Evolutionary conservation across 2,113 vertebrate genomes (phyloP).

Genomic region (Alouatta palliata): DNA sequence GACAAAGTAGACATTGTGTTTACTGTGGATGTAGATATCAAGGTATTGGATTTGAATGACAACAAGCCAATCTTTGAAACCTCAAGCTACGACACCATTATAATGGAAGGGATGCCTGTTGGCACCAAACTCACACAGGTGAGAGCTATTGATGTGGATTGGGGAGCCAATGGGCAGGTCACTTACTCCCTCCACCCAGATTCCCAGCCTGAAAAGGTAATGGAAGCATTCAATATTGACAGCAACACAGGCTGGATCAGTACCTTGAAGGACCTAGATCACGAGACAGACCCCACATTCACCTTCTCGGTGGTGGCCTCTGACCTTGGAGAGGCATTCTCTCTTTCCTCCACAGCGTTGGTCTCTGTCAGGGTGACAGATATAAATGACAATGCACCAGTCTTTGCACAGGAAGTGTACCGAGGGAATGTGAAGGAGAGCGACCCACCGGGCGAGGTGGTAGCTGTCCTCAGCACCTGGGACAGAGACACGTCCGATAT

Average conservation of each 20-base stretch:
- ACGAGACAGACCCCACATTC: constrained; percentile 91
- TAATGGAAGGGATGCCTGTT: constrained; percentile 94
- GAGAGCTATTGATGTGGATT: constrained; percentile 91
- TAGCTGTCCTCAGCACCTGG: constrained; percentile 94
- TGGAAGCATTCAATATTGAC: constrained; percentile 91
- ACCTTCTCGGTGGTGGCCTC: constrained; percentile 93
- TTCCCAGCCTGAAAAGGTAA: constrained; percentile 83
- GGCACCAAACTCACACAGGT: constrained; percentile 94
- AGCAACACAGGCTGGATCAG: constrained; percentile 97
- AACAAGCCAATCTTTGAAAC: constrained; percentile 95
- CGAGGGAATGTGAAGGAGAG: constrained; percentile 93
- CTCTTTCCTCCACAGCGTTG: constrained; percentile 90
- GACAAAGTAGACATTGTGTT: constrained; percentile 91
- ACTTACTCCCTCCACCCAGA: constrained; percentile 90
- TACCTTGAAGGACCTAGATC: constrained; percentile 93
- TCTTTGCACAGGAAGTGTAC: constrained; percentile 92
- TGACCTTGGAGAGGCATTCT: constrained; percentile 93
- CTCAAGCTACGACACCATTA: constrained; percentile 88
- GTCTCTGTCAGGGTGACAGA: constrained; percentile 94
- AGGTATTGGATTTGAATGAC: constrained; percentile 95
- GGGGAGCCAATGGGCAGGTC: constrained; percentile 95
- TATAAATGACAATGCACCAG: constrained; percentile 94
- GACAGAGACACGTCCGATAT: constrained; percentile 93
- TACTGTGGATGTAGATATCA: constrained; percentile 92
- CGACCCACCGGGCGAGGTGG: constrained; percentile 94